Evolutionary conservation across 2,888 invertebrate genomes (phyloP), one percentile per base, ranked within the genome.

Genomic region (Sepiola atlantica): DNA sequence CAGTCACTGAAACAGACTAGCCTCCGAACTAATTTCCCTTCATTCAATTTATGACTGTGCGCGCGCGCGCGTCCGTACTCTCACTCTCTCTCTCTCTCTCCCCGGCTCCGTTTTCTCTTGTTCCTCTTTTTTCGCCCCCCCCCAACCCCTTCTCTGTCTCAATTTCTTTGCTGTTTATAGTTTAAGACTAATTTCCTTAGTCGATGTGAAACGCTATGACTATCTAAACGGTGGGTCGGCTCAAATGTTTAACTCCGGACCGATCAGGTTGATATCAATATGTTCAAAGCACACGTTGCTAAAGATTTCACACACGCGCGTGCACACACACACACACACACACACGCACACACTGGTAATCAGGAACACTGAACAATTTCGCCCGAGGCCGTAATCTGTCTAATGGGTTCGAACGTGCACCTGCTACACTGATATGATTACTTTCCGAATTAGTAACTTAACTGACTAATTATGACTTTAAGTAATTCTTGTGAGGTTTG

Each of bases 1-100:
- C 77, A 77, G 77, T 77, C 77, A 77, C 77, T 77, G 77, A 77
- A 77, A 77, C 77, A 77, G 77, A 77, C 77, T 77, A 77, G 77
- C 77, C 77, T 77, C 77, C n/a, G 77, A 77, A 77, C 77, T 77
- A 77, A 77, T 77, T 77, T 77, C 77, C 77, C 77, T 77, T 77
- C 32, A 77, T 77, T 77, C 77, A 77, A 77, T 77, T 77, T 77
- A 77, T n/a, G n/a, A 77, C n/a, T 16, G 32, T n/a, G 32, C 77
- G 32, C 77, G 32, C 77, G 32, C n/a, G 16, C 77, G 32, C n/a
- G n/a, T 12, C 16, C 77, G 16, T 14, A 77, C 12, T 28, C 28
- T 21, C 77, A 28, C n/a, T n/a, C 32, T n/a, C n/a, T n/a, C 77
- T 8, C 77, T 77, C 77, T 77, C n/a, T 16, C 77, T 77, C n/a